These are phyloP conservation scores for Cantharis rustica DNA, from an alignment of 2,888 invertebrate genomes.

Conservation along the genomic window DNA sequence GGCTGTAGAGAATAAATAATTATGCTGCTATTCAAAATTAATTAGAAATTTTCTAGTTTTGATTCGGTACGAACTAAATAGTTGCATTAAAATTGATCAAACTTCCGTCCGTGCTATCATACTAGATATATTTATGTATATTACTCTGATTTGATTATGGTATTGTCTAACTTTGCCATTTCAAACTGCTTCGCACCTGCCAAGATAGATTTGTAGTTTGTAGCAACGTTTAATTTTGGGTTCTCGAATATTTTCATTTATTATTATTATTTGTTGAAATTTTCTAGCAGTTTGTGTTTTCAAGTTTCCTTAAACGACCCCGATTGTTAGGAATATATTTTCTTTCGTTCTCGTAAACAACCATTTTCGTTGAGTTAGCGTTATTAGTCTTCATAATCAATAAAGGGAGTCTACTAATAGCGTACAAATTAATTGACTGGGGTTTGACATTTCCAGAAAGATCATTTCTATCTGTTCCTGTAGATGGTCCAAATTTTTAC, in stretches of 20 bases:
- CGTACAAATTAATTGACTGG: neutral
- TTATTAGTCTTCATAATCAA: neutral
- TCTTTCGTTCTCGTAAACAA: neutral
- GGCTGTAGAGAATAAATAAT: too few relatives aligned
- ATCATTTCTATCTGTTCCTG: neutral
- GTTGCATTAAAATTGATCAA: neutral
- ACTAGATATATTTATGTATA: neutral
- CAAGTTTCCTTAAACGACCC: neutral
- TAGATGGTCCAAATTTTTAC: too few relatives aligned
- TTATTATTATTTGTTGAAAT: neutral
- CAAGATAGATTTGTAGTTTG: neutral
- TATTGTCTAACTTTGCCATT: neutral
- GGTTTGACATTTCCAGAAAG: neutral
- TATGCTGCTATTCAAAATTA: neutral
- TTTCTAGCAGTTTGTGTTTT: neutral
- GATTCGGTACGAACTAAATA: neutral
- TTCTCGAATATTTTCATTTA: neutral
- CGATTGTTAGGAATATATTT: neutral
- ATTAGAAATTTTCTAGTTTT: neutral
- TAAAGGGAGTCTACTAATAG: neutral
- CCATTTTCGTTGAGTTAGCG: neutral
- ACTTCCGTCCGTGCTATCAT: too few relatives aligned
- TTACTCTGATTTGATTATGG: neutral
- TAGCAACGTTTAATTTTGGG: neutral
- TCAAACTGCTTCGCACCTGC: neutral